These are phyloP conservation scores for Paracanthobrama guichenoti DNA, from an alignment of 2,113 vertebrate species.

Conservation along the genomic window DNA sequence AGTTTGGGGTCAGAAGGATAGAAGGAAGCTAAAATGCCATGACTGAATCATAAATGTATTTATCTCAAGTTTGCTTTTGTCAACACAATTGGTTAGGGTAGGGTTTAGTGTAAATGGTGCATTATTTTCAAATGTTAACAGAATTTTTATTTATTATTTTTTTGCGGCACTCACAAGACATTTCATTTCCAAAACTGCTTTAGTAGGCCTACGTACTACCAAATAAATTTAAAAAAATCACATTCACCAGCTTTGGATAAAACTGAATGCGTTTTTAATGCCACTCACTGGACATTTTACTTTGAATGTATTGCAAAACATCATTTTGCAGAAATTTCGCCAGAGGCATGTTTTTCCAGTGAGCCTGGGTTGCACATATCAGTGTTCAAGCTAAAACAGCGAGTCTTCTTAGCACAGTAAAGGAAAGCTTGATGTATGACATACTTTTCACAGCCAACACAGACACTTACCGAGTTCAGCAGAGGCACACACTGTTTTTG, in stretches of 20 bases:
- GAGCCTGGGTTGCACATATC: neutral
- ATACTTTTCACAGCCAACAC: neutral
- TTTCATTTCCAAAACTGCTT: neutral
- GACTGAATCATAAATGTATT: neutral
- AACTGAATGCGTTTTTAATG: neutral
- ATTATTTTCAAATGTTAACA: neutral
- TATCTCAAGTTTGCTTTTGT: neutral
- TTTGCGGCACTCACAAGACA: neutral
- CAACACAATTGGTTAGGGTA: neutral
- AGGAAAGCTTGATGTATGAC: slow-evolving; percentile 4
- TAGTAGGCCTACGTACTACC: no score
- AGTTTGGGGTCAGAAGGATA: no score
- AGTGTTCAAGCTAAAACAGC: neutral
- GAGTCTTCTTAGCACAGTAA: neutral
- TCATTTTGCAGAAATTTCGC: neutral
- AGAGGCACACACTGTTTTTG: neutral
- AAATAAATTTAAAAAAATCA: no score
- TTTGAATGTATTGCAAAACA: neutral
- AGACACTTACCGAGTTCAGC: neutral
- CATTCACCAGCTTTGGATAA: neutral
- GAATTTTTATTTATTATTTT: neutral
- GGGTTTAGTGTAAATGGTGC: no score
- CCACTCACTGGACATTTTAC: neutral
- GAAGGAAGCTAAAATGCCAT: neutral
- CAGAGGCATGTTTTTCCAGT: neutral